Conservation (phyloP, 1,140 invertebrate genomes). For the Bombus fervidus region DNA sequence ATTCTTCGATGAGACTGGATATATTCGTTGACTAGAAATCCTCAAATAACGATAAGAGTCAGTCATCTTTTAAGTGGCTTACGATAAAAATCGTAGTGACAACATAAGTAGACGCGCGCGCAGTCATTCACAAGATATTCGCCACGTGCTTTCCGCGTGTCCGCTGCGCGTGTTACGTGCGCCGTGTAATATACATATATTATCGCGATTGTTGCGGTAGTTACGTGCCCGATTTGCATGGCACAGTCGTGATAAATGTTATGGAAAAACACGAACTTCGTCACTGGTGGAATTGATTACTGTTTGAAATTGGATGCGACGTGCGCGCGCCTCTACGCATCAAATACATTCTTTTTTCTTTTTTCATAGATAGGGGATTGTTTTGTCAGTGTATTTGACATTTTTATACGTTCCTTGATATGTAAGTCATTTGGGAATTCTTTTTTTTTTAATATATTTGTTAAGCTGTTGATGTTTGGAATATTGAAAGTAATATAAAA, state of each 20-base stretch:
- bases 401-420: not conserved
- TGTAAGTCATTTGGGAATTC: not conserved
- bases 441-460: not conserved
- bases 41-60: constrained; percentile 7
- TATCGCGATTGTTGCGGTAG: constrained; percentile 15
- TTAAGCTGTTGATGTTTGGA: not conserved
- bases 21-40: not conserved
- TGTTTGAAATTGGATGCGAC: not conserved
- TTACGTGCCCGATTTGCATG: not conserved
- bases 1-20: not conserved
- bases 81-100: not conserved
- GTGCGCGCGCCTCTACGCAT: not conserved
- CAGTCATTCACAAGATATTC: constrained; percentile 29
- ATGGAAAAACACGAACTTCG: constrained; percentile 48
- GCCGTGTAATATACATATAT: constrained; percentile 21
- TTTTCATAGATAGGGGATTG: not conserved
- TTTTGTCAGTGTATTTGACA: not conserved
- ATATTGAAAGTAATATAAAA: not conserved
- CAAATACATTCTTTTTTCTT: not conserved
- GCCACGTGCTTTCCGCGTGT: constrained; percentile 40
- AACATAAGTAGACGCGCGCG: not conserved
- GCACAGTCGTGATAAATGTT: not conserved
- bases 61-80: not conserved
- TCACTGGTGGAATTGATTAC: constrained; percentile 18
- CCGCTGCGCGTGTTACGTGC: constrained; percentile 1